These are phyloP conservation scores for Amblyteles armatorius DNA, from an alignment of 2,888 invertebrate species.

Conservation along the genomic window DNA sequence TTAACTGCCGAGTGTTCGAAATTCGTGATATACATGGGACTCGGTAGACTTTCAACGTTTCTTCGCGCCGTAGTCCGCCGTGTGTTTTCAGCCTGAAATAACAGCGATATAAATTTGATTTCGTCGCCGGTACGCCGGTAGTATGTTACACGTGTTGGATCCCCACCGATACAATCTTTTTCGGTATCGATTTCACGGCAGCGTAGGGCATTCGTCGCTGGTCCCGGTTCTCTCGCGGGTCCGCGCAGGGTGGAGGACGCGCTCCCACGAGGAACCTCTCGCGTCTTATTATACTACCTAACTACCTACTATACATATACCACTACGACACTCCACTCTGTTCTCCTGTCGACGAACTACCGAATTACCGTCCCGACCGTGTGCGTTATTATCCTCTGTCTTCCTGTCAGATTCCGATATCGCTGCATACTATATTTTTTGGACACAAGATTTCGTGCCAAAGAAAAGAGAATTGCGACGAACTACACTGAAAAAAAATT, in stretches of 20 bases:
- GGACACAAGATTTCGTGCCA: background rate
- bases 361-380: conserved; percentile 52
- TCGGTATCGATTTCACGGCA: conserved; percentile 84
- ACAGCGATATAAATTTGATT: conserved; percentile 82
- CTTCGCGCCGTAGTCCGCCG: conserved; percentile 25
- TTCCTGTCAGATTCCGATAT: conserved; percentile 37
- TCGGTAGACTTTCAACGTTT: conserved; percentile 8
- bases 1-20: background rate
- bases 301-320: conserved; percentile 42
- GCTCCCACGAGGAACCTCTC: conserved; percentile 63
- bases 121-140: conserved; percentile 78
- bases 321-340: conserved; percentile 51
- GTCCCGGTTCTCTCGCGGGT: conserved; percentile 34
- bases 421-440: conserved; percentile 1
- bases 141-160: conserved; percentile 84
- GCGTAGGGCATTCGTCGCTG: conserved; percentile 69
- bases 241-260: conserved; percentile 43
- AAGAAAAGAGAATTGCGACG: background rate
- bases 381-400: conserved; percentile 27
- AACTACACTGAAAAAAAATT: background rate
- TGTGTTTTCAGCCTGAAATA: conserved; percentile 72
- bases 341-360: conserved; percentile 59
- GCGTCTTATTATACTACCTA: conserved; percentile 61
- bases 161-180: conserved; percentile 81
- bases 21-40: background rate